phyloP scores from a whole-genome alignment of 2,113 vertebrate genomes.

The Circaetus cinerascens region DNA sequence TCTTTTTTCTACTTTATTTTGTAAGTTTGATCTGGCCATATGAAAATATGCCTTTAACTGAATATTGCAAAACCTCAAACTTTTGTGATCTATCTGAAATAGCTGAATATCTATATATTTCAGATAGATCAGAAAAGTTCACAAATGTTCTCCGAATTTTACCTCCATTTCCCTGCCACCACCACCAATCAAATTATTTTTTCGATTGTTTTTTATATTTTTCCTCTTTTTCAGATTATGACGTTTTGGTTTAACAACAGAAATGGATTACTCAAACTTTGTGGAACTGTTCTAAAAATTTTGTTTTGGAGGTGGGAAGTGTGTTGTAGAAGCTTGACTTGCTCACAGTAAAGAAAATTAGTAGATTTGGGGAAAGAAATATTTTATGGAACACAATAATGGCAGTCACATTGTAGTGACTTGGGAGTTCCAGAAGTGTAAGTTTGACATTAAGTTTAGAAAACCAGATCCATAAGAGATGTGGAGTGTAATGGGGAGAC shows the following conservation, averaged over 20 bases:
- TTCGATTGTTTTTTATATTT: neutral
- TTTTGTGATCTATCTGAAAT: neutral
- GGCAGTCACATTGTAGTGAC: neutral
- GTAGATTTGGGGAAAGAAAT: neutral
- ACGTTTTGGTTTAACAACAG: neutral
- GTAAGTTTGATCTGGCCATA: neutral
- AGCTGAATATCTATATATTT: neutral
- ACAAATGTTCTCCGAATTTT: neutral
- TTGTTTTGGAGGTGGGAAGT: neutral
- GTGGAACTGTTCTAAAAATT: neutral
- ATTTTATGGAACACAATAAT: neutral
- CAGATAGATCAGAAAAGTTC: neutral
- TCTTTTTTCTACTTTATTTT: neutral
- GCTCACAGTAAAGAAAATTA: neutral
- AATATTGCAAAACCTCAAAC: neutral
- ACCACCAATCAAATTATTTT: neutral
- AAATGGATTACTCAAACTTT: neutral
- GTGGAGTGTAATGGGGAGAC: neutral
- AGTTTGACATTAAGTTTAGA: neutral
- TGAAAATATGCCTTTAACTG: neutral
- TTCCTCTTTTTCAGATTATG: neutral
- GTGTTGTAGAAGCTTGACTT: neutral
- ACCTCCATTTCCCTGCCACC: neutral
- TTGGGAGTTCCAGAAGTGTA: neutral
- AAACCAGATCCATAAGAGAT: neutral